Conservation (phyloP, 30 jellyfish, hydroid and myxozoan species). For the Hydra vulgaris region DNA sequence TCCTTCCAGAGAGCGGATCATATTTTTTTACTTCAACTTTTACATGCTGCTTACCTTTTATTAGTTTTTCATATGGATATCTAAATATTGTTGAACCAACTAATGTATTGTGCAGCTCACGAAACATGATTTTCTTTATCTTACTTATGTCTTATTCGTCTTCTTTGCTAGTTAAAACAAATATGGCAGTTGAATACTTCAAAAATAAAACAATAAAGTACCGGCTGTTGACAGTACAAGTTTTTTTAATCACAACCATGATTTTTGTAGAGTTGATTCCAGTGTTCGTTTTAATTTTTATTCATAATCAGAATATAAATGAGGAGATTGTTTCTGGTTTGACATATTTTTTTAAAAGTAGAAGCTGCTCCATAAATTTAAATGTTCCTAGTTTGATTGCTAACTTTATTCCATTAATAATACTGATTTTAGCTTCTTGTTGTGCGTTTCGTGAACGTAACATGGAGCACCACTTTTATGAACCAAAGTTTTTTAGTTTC, state of each 20-base stretch:
- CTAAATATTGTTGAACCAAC: constrained; percentile 52
- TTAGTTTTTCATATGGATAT: constrained; percentile 52
- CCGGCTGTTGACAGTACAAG: constrained; percentile 22
- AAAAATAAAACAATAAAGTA: constrained; percentile 8
- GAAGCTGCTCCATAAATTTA: constrained; percentile 47
- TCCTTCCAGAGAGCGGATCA: constrained; percentile 33
- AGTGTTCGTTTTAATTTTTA: constrained; percentile 39
- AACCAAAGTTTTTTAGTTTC: constrained; percentile 78
- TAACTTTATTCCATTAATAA: constrained; percentile 46
- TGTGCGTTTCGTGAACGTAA: constrained; percentile 71
- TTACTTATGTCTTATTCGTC: constrained; percentile 37
- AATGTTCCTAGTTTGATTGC: constrained; percentile 43
- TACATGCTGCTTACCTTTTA: constrained; percentile 28
- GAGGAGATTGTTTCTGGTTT: too few relatives aligned
- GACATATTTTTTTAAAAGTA: too few relatives aligned
- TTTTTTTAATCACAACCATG: constrained; percentile 18
- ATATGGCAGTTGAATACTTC: constrained; percentile 16
- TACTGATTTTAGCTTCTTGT: constrained; percentile 39
- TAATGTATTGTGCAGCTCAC: constrained; percentile 36
- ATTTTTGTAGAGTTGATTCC: constrained; percentile 38
- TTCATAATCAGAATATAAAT: neutral
- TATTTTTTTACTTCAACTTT: constrained; percentile 29
- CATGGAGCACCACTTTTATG: constrained; percentile 60
- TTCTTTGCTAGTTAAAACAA: constrained; percentile 33
- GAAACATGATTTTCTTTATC: constrained; percentile 48